A percentile compares a stretch with the other conserved stretches of the same genome.
phyloP scores from a whole-genome alignment of 2,113 vertebrate genomes.

The Brachypteracias leptosomus region DNA sequence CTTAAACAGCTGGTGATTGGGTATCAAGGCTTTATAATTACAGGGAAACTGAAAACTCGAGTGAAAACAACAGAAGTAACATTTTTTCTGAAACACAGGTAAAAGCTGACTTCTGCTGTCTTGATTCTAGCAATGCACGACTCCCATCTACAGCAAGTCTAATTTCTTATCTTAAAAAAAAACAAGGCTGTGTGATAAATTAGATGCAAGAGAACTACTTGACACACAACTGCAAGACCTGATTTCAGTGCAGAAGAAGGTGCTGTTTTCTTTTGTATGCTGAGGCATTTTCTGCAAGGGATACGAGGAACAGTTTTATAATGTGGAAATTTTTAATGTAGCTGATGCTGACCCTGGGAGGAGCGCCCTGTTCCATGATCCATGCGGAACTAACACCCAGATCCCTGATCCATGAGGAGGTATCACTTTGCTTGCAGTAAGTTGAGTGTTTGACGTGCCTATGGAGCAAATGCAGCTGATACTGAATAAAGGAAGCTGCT shows the following conservation, averaged over 20 bases:
- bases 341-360: background rate
- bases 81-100: background rate
- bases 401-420: background rate
- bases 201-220: background rate
- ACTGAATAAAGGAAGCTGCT: background rate
- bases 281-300: background rate
- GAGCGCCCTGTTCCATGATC: background rate
- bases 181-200: background rate
- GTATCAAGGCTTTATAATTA: background rate
- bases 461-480: background rate
- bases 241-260: background rate
- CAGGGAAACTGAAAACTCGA: background rate
- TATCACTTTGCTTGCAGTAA: background rate
- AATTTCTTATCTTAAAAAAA: background rate
- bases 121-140: background rate
- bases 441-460: background rate
- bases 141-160: background rate
- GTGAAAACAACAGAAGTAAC: background rate
- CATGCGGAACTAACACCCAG: background rate
- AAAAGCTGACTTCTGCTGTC: background rate
- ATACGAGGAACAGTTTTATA: background rate
- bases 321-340: background rate
- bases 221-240: background rate
- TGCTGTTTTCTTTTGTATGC: background rate
- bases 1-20: background rate